Evolutionary conservation across 2,113 vertebrate genomes (phyloP), one percentile per base, ranked within the genome.

Genomic region (Eidolon helvum): DNA sequence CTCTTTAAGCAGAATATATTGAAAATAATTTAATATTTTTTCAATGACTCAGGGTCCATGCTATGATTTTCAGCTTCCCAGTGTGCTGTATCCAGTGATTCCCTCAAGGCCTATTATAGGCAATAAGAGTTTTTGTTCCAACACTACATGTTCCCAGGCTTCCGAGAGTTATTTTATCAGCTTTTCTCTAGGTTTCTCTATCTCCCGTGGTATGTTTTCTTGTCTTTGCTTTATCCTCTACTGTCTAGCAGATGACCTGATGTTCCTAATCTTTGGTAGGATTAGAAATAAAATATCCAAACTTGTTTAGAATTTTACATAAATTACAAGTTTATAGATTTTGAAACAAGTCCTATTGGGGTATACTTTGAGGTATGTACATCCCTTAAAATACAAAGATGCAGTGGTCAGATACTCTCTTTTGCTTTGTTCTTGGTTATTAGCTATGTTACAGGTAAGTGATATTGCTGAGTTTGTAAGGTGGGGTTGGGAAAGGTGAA

Each of bases 1-100:
- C 71, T 96, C 48, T 35, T 93, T 93, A 94, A 86, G 57, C 15
- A 94, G 53, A 95, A 94, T 91, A 88, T 92, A 78, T 77, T 66
- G 77, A 86, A 89, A 63, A 93, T 45, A 95, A 82, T 90, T 93
- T 79, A 8, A 75, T 79, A 74, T 96, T 75, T 83, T 66, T 75
- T 91, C 1, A 9, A 40, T 82, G 86, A 94, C 59, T 96, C 33
- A 43, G 30, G 55, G 71, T 35, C 59, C 59, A 88, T 61, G 77
- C 2, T 88, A 61, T 91, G 69, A 95, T 94, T 95, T 95, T 95
- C 22, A 87, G 48, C 48, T 96, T 87, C 65, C 95, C 30, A 18
- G 21, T 95, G 71, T 94, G 30, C 40, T 83, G 10, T 90, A 84
- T 84, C 38, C 74, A 95, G 43, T 59, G 71, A 90, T 96, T 45